Base-by-base conservation (phyloP, 2,888 invertebrate genomes). In the Lasioglossum calceatum region DNA sequence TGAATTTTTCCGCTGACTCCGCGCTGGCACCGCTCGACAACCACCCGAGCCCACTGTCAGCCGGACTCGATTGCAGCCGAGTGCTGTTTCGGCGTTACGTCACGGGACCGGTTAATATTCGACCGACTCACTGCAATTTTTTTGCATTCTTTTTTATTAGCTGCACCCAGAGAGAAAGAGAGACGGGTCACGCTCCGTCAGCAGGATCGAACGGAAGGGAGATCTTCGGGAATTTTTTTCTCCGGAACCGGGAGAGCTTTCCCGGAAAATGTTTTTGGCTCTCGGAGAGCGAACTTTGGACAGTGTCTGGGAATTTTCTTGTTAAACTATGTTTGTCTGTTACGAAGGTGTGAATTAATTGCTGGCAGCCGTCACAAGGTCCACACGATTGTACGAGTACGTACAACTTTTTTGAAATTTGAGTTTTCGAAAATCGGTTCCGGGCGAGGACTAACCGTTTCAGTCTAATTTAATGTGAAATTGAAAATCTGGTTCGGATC, bases 1-100 rank as follows among this genome's bases (percentile, higher is more conserved):
- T 86, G 86, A 86, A 86, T 79, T 82, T 86, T 86, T 86, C 76
- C 67, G 86, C 86, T 86, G 86, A 86, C 86, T 86, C 78, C 32
- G 86, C 32, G 86, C 86, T 81, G 86, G 85, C 85, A 77, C 72
- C 12, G 36, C 50, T 67, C 67, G 32, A 79, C 76, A 64, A 27
- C 75, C 50, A 32, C 79, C 5, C 36, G 75, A 44, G 44, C 64
- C 85, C 72, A 72, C 71, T 73, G 77, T 85, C 84, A n/a, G 72
- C 61, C 74, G 32, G 81, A 47, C 86, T 71, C 86, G 86, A 86
- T 81, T 77, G 19, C 39, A 42, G 47, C 36, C 67, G 67, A 77
- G 67, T n/a, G 77, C 77, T 74, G 47, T 85, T 80, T 73, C 77
- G 74, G 44, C 86, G 80, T 85, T 86, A 77, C 61, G 39, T 81